Evolutionary conservation across 1,140 invertebrate species (phyloP).

Genomic region (Xylocopa sonorina): DNA sequence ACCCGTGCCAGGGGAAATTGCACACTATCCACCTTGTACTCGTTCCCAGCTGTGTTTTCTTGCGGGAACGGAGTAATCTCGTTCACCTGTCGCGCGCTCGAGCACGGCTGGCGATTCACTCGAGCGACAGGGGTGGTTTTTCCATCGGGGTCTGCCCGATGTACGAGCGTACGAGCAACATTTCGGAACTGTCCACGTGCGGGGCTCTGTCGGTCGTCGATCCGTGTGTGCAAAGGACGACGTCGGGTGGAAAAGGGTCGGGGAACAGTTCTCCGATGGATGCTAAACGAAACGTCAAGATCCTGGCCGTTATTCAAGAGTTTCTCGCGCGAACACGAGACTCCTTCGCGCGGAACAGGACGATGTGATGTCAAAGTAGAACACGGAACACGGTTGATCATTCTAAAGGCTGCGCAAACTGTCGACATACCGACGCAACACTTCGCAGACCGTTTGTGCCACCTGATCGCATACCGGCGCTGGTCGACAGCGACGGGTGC

Average conservation of each 20-base stretch:
- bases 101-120: background rate
- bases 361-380: background rate
- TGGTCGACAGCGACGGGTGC: conserved; percentile 57
- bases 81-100: background rate
- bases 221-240: too few relatives aligned
- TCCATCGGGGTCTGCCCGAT: background rate
- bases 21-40: too few relatives aligned
- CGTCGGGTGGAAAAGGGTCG: too few relatives aligned
- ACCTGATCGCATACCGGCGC: conserved; percentile 68
- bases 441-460: conserved; percentile 69
- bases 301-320: too few relatives aligned
- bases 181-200: too few relatives aligned
- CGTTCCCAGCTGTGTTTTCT: background rate
- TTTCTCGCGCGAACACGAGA: too few relatives aligned
- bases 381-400: conserved; percentile 51
- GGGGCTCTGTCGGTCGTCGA: too few relatives aligned
- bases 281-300: too few relatives aligned
- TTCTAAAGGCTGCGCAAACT: conserved; percentile 56
- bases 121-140: background rate
- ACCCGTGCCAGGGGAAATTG: background rate
- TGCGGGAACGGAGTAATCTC: background rate
- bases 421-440: conserved; percentile 71
- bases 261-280: too few relatives aligned
- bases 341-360: too few relatives aligned
- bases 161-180: too few relatives aligned